Percentiles rank a stretch among this genome's conserved stretches.
phyloP scores from a whole-genome alignment of 2,888 invertebrate genomes.

The Melipona beecheii region DNA sequence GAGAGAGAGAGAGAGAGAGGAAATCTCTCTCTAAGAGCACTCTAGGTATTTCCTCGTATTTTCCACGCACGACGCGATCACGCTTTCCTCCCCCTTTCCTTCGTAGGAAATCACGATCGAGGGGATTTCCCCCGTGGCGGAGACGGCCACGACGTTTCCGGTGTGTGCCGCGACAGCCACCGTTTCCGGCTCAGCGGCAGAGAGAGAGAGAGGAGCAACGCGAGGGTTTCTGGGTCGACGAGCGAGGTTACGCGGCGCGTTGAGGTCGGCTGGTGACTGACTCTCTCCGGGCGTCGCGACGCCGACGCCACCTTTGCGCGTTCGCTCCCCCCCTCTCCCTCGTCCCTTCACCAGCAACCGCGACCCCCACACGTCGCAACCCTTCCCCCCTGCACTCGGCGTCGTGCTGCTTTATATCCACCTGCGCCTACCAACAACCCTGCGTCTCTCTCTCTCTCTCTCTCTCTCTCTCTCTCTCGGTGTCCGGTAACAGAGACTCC shows the following conservation, averaged over 20 bases:
- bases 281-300: conserved; percentile 82
- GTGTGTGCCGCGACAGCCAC: conserved; percentile 22
- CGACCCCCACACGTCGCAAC: conserved; percentile 38
- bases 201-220: conserved; percentile 12
- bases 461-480: conserved; percentile 20
- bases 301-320: conserved; percentile 82
- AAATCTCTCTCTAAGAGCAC: neutral
- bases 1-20: no score
- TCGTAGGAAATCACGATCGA: neutral
- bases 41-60: neutral
- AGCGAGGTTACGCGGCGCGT: conserved; percentile 77
- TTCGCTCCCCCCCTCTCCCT: conserved; percentile 32
- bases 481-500: conserved; percentile 55
- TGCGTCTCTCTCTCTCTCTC: no score
- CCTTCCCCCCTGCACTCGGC: conserved; percentile 57
- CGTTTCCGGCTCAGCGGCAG: conserved; percentile 11
- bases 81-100: neutral
- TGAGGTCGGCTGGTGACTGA: conserved; percentile 83
- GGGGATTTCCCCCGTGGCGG: neutral
- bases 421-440: conserved; percentile 31
- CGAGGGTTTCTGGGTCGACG: conserved; percentile 38
- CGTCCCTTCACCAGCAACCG: conserved; percentile 61
- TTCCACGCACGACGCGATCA: conserved; percentile 5
- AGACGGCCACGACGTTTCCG: conserved; percentile 33
- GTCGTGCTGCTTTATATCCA: conserved; percentile 65